Evolutionary conservation across 2,113 vertebrate species (phyloP).

Genomic region (Elephantulus edwardii): DNA sequence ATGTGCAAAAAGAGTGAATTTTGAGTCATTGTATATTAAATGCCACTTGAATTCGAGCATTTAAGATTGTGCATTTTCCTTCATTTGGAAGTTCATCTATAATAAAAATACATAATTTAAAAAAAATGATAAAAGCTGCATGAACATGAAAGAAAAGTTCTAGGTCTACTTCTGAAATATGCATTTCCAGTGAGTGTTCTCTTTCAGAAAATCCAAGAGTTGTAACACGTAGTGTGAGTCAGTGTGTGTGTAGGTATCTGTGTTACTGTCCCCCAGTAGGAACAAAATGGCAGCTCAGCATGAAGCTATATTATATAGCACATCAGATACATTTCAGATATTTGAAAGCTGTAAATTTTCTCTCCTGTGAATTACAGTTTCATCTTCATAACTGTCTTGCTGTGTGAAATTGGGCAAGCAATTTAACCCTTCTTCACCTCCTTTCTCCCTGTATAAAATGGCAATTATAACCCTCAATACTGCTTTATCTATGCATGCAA

Average conservation of each 20-base stretch:
- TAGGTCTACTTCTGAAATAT: slow-evolving; percentile 26
- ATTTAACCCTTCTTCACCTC: slow-evolving; percentile 28
- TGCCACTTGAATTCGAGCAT: slow-evolving; percentile 30
- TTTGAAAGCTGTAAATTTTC: slow-evolving; percentile 37
- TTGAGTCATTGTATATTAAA: slow-evolving; percentile 55
- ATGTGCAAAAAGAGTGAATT: slow-evolving; percentile 13
- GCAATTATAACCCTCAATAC: neutral
- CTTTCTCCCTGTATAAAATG: neutral
- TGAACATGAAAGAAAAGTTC: slow-evolving; percentile 19
- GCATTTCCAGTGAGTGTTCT: slow-evolving; percentile 20
- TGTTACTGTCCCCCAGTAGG: neutral
- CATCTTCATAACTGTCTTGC: slow-evolving; percentile 6
- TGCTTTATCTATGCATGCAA: neutral
- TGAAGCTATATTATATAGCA: slow-evolving; percentile 1
- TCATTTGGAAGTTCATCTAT: neutral
- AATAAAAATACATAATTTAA: neutral
- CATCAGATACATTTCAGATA: slow-evolving; percentile 31
- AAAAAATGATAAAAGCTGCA: slow-evolving; percentile 58
- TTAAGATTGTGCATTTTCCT: slow-evolving; percentile 46
- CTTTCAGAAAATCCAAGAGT: slow-evolving; percentile 50
- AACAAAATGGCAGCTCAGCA: slow-evolving; percentile 29
- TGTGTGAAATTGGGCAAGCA: slow-evolving; percentile 27
- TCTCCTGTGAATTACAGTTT: neutral
- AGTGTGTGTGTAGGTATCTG: neutral
- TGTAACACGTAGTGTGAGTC: too few relatives aligned